Percentiles rank a stretch among this genome's conserved stretches.
Conservation (phyloP, 2,797 vertebrate species). For the Helicolenus hilgendorfi region DNA sequence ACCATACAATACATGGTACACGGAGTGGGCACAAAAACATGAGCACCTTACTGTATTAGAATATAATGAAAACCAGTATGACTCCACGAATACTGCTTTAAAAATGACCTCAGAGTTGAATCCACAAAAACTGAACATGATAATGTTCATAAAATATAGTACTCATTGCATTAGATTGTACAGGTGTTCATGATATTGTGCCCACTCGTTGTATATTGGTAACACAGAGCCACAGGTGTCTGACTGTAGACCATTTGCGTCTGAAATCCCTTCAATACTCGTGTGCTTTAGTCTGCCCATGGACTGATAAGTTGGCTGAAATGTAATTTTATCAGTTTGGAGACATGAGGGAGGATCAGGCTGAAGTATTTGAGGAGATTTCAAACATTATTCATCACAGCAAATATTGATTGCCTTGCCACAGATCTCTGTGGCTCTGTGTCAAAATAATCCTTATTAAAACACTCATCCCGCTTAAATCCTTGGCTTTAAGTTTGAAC, state of each 20-base stretch:
- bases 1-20: not conserved
- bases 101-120: not conserved
- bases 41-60: not conserved
- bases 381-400: conserved; percentile 57
- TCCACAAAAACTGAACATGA: not conserved
- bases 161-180: conserved; percentile 3
- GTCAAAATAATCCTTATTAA: conserved; percentile 52
- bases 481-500: conserved; percentile 79
- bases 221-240: conserved; percentile 47
- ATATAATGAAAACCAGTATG: not conserved
- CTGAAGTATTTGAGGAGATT: conserved; percentile 40
- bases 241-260: not conserved
- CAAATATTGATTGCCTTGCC: conserved; percentile 61
- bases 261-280: conserved; percentile 21
- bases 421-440: conserved; percentile 52
- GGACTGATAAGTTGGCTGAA: conserved; percentile 9
- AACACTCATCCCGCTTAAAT: conserved; percentile 66
- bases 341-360: conserved; percentile 38
- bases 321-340: conserved; percentile 11
- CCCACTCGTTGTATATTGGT: conserved; percentile 12
- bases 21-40: conserved; percentile 20
- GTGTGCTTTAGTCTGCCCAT: conserved; percentile 9
- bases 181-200: conserved; percentile 26
- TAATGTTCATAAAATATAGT: conserved; percentile 5
- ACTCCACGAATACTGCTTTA: not conserved